These are phyloP conservation scores for Yponomeuta sedellus DNA, from an alignment of 2,888 invertebrate species.

Conservation along the genomic window DNA sequence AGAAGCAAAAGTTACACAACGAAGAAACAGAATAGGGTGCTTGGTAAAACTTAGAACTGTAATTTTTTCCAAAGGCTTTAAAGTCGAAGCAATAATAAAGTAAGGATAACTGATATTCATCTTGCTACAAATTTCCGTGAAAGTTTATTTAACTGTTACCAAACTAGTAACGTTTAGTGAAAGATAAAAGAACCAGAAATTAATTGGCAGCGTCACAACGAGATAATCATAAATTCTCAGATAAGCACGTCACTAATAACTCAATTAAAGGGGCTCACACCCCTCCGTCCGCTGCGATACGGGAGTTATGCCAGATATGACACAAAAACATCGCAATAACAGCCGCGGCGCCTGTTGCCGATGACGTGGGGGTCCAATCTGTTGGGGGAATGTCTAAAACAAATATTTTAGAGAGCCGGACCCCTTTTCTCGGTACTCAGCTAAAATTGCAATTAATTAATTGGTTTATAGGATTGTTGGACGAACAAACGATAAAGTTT, in stretches of 20 bases:
- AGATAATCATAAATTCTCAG: constrained; percentile 35
- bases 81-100: no score
- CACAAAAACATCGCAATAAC: constrained; percentile 43
- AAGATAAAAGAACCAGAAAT: not conserved
- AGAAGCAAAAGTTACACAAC: constrained; percentile 2
- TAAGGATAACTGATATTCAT: no score
- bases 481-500: not conserved
- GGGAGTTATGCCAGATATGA: constrained; percentile 42
- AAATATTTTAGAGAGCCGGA: constrained; percentile 51
- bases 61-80: not conserved
- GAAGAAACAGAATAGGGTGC: not conserved
- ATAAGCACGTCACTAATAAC: constrained; percentile 64
- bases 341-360: constrained; percentile 41
- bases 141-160: no score
- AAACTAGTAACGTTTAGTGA: not conserved
- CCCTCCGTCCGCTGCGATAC: constrained; percentile 43
- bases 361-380: constrained; percentile 29
- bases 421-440: constrained; percentile 29
- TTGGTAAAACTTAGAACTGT: not conserved
- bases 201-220: not conserved
- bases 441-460: constrained; percentile 4
- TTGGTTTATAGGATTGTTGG: not conserved
- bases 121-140: no score
- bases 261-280: constrained; percentile 64
- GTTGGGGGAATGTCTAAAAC: constrained; percentile 30